Evolutionary conservation across 1,140 invertebrate genomes (phyloP).

Genomic region (Medauroidea extradentata): DNA sequence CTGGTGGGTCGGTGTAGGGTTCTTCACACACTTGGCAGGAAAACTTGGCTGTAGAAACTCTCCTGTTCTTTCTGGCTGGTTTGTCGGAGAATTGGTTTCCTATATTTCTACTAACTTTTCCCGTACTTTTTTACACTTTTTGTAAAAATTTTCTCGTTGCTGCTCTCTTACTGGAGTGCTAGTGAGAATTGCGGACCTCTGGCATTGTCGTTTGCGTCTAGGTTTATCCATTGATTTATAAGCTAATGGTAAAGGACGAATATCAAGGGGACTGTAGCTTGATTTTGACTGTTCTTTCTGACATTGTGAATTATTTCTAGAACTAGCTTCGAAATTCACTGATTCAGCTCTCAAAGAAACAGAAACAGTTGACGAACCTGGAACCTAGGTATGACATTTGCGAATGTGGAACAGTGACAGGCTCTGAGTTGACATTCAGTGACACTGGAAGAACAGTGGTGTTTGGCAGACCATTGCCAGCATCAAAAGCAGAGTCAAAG

Average conservation of each 20-base stretch:
- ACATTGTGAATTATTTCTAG: too few relatives aligned
- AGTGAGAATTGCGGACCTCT: background rate
- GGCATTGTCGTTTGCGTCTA: background rate
- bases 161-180: background rate
- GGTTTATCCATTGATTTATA: background rate
- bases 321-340: too few relatives aligned
- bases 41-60: background rate
- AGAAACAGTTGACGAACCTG: too few relatives aligned
- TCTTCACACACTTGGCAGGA: slow-evolving; percentile 10
- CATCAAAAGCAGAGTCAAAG: too few relatives aligned
- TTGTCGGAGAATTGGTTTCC: too few relatives aligned
- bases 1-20: slow-evolving; percentile 1
- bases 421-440: too few relatives aligned
- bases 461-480: too few relatives aligned
- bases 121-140: background rate
- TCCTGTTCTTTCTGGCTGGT: too few relatives aligned
- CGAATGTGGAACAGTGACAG: too few relatives aligned
- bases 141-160: background rate
- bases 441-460: too few relatives aligned
- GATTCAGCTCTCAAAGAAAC: too few relatives aligned
- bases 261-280: background rate
- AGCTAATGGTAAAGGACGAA: background rate
- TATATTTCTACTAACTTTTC: slow-evolving; percentile 4
- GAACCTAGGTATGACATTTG: too few relatives aligned
- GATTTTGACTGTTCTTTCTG: background rate